Evolutionary conservation across 2,888 invertebrate genomes (phyloP), one percentile per base, ranked within the genome.

Genomic region (Liopterus haemorrhoidalis): DNA sequence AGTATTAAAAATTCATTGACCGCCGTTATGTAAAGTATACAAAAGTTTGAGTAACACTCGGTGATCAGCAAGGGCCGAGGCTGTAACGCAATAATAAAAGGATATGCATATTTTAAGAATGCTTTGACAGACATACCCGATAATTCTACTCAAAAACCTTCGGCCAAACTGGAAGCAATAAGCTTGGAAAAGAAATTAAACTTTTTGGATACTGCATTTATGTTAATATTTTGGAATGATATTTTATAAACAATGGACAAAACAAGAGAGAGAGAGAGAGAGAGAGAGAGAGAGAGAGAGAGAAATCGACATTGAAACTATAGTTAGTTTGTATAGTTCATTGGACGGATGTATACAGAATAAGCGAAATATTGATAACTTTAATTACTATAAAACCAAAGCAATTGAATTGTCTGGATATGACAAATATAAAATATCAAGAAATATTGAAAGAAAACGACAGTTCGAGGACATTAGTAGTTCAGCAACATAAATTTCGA

Each of bases 1-100:
- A 12, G 53, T 48, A 33, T 49, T 53, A 46, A 41, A 52, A 52
- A 50, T 51, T 28, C n/a, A n/a, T 4, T 14, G 5, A 28, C 9
- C 14, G 15, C 19, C 28, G 20, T 8, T 19, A 31, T 20, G n/a
- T 28, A 41, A 21, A 21, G 22, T 20, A 30, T 21, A 21, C 6
- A 41, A 31, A 28, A 31, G 30, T 30, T 20, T 21, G 14, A 41
- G 41, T 30, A 21, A 31, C 14, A 32, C 41, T 20, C 28, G 32
- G 11, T 41, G 41, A 31, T 41, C 31, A 14, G 41, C 41, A 31
- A 41, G 31, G 21, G 19, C 30, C 21, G 30, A 31, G 18, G 28
- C 31, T 19, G 41, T 11, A 32, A 14, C 11, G 30, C 41, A 28
- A 14, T 28, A 14, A 14, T n/a, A 11, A 11, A n/a, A 5, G 4